phyloP scores from a whole-genome alignment of 2,888 invertebrate species.

The Amaurobius ferox region DNA sequence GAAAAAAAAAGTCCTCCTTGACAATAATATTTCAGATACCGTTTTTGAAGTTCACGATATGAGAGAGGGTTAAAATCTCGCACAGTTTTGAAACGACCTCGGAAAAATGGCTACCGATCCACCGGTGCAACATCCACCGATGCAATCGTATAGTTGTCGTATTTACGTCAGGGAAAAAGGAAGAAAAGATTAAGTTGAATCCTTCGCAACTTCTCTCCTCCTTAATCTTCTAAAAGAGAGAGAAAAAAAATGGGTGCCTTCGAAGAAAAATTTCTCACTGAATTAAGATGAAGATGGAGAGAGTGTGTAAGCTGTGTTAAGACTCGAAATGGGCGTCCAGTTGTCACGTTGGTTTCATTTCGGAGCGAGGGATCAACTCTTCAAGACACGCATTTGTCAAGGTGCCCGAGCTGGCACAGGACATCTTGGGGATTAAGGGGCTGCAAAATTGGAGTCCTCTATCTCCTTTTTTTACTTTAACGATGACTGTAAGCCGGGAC shows the following conservation, averaged over 20 bases:
- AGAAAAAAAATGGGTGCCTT: constrained; percentile 1
- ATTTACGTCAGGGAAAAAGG: constrained; percentile 58
- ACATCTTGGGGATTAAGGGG: constrained; percentile 64
- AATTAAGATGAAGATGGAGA: constrained; percentile 71
- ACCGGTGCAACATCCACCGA: too few relatives aligned
- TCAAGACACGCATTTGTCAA: constrained; percentile 68
- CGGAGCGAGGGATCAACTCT: constrained; percentile 59
- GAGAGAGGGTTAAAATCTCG: too few relatives aligned
- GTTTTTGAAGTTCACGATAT: too few relatives aligned
- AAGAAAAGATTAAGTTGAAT: constrained; percentile 68
- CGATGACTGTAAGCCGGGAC: constrained; percentile 42
- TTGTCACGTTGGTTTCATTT: constrained; percentile 69
- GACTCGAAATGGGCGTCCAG: constrained; percentile 68
- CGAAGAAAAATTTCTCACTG: constrained; percentile 56
- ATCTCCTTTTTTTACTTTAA: constrained; percentile 48
- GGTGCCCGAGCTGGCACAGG: constrained; percentile 50
- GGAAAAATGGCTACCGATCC: too few relatives aligned
- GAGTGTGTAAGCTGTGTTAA: constrained; percentile 70
- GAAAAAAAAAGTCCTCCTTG: too few relatives aligned
- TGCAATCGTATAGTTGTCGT: constrained; percentile 49
- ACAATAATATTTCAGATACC: too few relatives aligned
- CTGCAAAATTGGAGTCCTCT: constrained; percentile 57
- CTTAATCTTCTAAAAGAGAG: constrained; percentile 59
- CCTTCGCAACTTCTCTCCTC: constrained; percentile 56
- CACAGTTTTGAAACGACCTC: too few relatives aligned